phyloP scores from a whole-genome alignment of 2,797 vertebrate species.

The Chloroceryle inda region DNA sequence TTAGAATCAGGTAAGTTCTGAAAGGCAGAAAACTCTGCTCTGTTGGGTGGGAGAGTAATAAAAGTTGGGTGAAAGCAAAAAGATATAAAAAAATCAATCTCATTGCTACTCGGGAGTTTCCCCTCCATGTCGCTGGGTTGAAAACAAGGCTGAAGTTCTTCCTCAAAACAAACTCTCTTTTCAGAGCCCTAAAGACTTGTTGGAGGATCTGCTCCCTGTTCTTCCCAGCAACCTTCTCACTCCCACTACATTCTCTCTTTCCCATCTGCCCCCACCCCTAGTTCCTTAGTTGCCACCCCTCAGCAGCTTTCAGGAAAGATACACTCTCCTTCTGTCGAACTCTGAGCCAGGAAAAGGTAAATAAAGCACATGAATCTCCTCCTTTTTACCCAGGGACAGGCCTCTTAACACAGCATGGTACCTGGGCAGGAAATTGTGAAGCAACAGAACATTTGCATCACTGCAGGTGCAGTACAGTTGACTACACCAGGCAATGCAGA shows the following conservation, averaged over 20 bases:
- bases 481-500: not conserved
- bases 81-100: not conserved
- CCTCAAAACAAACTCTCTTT: not conserved
- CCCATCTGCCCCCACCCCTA: not conserved
- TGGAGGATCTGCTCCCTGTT: not conserved
- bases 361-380: not conserved
- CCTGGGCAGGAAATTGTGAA: not conserved
- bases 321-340: not conserved
- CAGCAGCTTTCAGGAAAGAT: not conserved
- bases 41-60: not conserved
- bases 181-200: not conserved
- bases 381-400: not conserved
- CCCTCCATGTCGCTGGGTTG: not conserved
- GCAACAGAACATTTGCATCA: not conserved
- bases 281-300: no score
- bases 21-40: not conserved
- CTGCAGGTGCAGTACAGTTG: accelerated
- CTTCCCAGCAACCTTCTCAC: not conserved
- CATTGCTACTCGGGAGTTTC: not conserved
- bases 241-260: not conserved
- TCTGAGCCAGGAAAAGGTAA: not conserved
- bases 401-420: not conserved
- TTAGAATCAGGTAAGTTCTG: not conserved
- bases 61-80: not conserved
- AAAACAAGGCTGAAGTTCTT: not conserved